Evolutionary conservation across 2,888 invertebrate species (phyloP).

Genomic region (Lycaena phlaeas): DNA sequence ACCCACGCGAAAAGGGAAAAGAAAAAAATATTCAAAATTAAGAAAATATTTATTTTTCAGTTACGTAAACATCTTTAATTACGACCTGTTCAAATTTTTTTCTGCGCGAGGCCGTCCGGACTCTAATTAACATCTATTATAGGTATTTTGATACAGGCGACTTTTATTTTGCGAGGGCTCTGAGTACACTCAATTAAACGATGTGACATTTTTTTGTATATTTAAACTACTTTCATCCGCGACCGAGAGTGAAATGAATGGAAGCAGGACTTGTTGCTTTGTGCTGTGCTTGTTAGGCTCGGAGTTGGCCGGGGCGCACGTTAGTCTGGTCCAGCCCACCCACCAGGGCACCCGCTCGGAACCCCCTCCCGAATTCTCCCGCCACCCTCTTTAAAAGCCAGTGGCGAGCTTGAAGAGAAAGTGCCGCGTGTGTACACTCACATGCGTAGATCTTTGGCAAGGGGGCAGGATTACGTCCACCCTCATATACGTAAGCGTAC

Average conservation of each 20-base stretch:
- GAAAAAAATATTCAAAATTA: slow-evolving; percentile 68
- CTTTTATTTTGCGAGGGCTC: slow-evolving; percentile 65
- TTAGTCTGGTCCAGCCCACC: slow-evolving; percentile 24
- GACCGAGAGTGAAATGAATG: not conserved
- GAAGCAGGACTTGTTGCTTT: slow-evolving; percentile 4
- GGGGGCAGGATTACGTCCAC: slow-evolving; percentile 31
- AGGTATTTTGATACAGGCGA: slow-evolving; percentile 65
- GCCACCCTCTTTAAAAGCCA: slow-evolving; percentile 73
- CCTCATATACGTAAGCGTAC: slow-evolving; percentile 69
- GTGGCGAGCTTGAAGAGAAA: slow-evolving; percentile 75
- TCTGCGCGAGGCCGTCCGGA: slow-evolving; percentile 50
- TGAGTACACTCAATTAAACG: slow-evolving; percentile 70
- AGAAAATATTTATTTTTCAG: slow-evolving; percentile 70
- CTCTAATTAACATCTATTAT: slow-evolving; percentile 71
- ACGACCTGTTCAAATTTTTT: slow-evolving; percentile 68
- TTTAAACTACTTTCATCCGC: not conserved
- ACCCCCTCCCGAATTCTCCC: slow-evolving; percentile 44
- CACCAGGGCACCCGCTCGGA: slow-evolving; percentile 72
- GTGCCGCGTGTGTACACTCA: slow-evolving; percentile 69
- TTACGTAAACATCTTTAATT: slow-evolving; percentile 72
- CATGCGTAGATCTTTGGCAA: slow-evolving; percentile 50
- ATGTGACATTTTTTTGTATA: slow-evolving; percentile 17
- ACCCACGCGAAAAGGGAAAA: slow-evolving; percentile 58
- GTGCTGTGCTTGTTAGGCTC: not conserved
- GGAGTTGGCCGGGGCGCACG: slow-evolving; percentile 8